A percentile compares a stretch with the other conserved stretches of the same genome.
phyloP scores from a whole-genome alignment of 2,888 invertebrate species.

The Teinopalpus imperialis region DNA sequence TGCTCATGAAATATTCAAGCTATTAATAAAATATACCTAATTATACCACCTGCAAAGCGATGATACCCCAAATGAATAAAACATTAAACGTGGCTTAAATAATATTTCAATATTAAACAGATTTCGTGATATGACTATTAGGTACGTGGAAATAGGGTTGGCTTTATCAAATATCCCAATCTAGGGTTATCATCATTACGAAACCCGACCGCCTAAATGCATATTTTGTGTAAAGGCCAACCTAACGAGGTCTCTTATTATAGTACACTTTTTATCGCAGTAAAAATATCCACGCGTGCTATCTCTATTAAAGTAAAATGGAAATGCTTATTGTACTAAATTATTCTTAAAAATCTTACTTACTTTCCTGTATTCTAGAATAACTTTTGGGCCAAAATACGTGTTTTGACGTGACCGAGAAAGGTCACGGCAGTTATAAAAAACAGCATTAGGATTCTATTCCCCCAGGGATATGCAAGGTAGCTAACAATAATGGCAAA shows the following conservation, averaged over 20 bases:
- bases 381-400: too few relatives aligned
- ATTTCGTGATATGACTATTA: slow-evolving; percentile 1
- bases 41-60: slow-evolving; percentile 2
- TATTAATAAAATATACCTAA: neutral
- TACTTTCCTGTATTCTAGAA: too few relatives aligned
- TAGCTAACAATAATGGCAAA: too few relatives aligned
- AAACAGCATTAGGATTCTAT: too few relatives aligned
- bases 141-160: slow-evolving; percentile 6
- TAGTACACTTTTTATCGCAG: neutral
- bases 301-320: too few relatives aligned
- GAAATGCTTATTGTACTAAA: too few relatives aligned
- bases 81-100: slow-evolving; percentile 2
- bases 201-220: neutral
- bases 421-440: too few relatives aligned
- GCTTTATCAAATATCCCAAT: slow-evolving; percentile 12
- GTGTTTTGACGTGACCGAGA: too few relatives aligned
- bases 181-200: slow-evolving; percentile 3
- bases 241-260: slow-evolving; percentile 1
- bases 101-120: slow-evolving; percentile 7
- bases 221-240: neutral
- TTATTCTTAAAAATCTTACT: too few relatives aligned
- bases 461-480: too few relatives aligned
- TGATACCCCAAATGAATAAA: slow-evolving; percentile 2
- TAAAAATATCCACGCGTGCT: neutral
- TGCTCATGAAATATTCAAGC: too few relatives aligned